Base-by-base conservation (phyloP, 2,888 invertebrate species). In the Pristionchus entomophagus region DNA sequence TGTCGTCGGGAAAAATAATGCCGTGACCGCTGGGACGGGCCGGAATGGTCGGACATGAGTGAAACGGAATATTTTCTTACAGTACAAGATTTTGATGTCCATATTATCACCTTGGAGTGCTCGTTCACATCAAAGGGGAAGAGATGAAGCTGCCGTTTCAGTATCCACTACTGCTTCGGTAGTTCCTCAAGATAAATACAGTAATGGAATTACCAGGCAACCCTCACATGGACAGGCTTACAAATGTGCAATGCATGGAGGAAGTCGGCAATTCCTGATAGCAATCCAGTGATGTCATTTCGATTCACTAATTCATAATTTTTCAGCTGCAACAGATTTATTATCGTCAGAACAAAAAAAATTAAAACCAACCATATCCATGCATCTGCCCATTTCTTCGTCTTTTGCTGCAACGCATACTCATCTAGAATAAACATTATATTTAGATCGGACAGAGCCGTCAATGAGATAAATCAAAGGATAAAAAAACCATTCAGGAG, bases 71-170 rank as follows among this genome's bases (percentile, higher is more conserved):
- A n/a, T n/a, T n/a, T n/a, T n/a, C n/a, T n/a, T n/a, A n/a, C n/a
- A n/a, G n/a, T n/a, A n/a, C n/a, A n/a, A n/a, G n/a, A n/a, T n/a
- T n/a, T n/a, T n/a, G n/a, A n/a, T n/a, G n/a, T n/a, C n/a, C n/a
- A n/a, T n/a, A n/a, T n/a, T n/a, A n/a, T 19, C 8, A 69, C 69
- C 69, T 69, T 69, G 19, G 69, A 69, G 32, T 69, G 69, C 32
- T 69, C 69, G 32, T 69, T 69, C 8, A 69, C 69, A 38, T 69
- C 69, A 32, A 38, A 35, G 22, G 69, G 69, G n/a, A 69, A 35
- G 14, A 26, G 17, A 2, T 41, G 69, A 19, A 69, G 32, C n/a
- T 69, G 69, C 4, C 38, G 19, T 41, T 69, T 35, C 17, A 69
- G 69, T 4, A 38, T n/a, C 69, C 69, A 69, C 3, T 38, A 19